These are phyloP conservation scores for Ceuthmochares aereus DNA, from an alignment of 2,113 vertebrate species.

Conservation along the genomic window DNA sequence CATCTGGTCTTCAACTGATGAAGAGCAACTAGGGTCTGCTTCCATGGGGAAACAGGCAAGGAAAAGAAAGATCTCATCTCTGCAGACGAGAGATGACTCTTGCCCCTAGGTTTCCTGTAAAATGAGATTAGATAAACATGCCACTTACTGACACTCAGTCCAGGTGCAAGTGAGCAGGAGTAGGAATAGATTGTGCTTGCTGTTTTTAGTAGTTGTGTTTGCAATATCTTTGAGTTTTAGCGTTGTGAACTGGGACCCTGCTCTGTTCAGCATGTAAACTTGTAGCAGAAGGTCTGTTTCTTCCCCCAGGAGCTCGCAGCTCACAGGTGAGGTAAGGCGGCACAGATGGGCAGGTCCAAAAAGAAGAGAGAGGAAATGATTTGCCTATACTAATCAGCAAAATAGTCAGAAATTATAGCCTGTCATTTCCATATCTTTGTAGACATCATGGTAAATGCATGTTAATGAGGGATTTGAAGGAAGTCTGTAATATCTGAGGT, in stretches of 20 bases:
- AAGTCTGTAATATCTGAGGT: not conserved
- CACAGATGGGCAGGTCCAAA: not conserved
- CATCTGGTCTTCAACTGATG: not conserved
- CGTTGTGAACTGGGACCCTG: not conserved
- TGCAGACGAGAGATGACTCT: not conserved
- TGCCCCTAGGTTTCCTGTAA: not conserved
- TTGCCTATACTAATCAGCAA: slow-evolving; percentile 13
- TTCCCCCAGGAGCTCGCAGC: not conserved
- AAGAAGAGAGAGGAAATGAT: not conserved
- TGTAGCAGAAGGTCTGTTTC: not conserved
- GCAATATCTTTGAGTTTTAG: not conserved
- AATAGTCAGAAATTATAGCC: not conserved
- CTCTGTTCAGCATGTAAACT: not conserved
- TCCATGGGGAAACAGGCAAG: not conserved
- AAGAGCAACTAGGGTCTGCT: not conserved
- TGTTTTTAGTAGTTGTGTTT: not conserved
- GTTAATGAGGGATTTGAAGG: slow-evolving; percentile 11
- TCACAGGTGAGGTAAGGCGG: not conserved
- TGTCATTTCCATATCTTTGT: slow-evolving; percentile 6
- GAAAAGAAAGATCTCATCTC: not conserved
- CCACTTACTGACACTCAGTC: not conserved
- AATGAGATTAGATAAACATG: not conserved
- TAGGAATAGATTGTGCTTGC: not conserved
- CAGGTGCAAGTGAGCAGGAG: not conserved
- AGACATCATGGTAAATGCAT: not conserved